These are phyloP conservation scores for Halisarca cf. caerulea DNA, from an alignment of 37 sponge, comb jelly and placozoan species.

Conservation along the genomic window DNA sequence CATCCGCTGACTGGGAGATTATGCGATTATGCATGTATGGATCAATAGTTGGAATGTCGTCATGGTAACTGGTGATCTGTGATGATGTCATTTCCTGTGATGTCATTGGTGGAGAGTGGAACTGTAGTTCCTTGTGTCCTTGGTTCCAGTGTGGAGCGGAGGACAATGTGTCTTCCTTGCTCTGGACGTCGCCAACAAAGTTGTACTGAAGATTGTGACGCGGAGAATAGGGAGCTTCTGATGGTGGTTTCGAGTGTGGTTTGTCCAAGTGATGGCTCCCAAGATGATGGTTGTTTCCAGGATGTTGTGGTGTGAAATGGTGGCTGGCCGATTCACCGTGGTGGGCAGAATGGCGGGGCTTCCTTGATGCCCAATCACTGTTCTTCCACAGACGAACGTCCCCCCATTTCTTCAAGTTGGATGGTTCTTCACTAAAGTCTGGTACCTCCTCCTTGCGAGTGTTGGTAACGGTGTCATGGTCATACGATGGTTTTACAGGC, in stretches of 20 bases:
- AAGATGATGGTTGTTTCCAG: neutral
- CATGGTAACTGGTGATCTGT: neutral
- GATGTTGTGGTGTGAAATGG: neutral
- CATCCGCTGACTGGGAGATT: neutral
- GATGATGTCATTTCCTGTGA: constrained; percentile 1
- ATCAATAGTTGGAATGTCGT: neutral
- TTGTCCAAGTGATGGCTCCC: too few relatives aligned
- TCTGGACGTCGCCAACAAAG: too few relatives aligned
- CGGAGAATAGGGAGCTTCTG: neutral
- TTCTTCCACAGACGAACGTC: neutral
- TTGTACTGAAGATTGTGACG: neutral
- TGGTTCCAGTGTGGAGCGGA: neutral
- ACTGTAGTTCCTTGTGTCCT: neutral
- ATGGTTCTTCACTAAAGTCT: neutral
- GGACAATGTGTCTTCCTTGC: neutral
- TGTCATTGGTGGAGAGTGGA: neutral
- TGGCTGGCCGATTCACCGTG: too few relatives aligned
- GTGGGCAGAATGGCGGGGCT: neutral
- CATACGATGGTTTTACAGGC: neutral
- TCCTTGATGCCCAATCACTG: neutral
- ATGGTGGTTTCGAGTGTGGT: neutral
- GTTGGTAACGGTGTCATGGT: neutral
- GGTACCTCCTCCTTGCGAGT: neutral
- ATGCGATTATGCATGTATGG: neutral
- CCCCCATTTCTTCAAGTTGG: neutral